Conservation (phyloP, 2,888 invertebrate genomes). For the Phasia obesa region DNA sequence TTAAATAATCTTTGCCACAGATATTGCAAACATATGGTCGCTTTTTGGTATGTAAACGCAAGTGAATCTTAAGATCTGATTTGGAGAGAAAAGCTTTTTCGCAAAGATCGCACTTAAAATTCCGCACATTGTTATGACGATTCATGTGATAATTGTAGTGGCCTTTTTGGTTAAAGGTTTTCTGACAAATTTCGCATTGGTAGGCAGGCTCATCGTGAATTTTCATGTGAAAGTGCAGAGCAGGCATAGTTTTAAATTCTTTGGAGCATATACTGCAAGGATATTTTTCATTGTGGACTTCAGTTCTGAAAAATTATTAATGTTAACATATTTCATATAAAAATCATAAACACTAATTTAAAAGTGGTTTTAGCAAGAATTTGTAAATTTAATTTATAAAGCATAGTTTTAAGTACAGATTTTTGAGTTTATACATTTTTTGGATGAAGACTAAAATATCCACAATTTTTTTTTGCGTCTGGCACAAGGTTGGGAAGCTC, state of each 20-base stretch:
- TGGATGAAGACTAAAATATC: no score
- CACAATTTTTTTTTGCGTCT: no score
- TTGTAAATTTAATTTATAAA: no score
- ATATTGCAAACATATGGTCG: slow-evolving; percentile 76
- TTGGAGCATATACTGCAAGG: slow-evolving; percentile 72
- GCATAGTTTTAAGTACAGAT: no score
- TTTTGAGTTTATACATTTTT: no score
- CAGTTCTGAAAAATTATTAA: slow-evolving; percentile 64
- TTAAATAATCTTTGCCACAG: slow-evolving; percentile 75
- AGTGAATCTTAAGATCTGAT: slow-evolving; percentile 75
- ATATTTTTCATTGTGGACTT: slow-evolving; percentile 68
- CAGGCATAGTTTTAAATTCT: slow-evolving; percentile 71
- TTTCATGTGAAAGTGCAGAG: slow-evolving; percentile 73
- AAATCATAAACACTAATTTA: no score
- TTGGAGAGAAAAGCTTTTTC: slow-evolving; percentile 75
- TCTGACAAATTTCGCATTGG: slow-evolving; percentile 74
- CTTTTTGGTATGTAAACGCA: slow-evolving; percentile 74
- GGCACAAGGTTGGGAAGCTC: no score
- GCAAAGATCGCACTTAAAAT: slow-evolving; percentile 75
- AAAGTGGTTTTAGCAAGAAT: no score
- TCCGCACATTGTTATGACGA: slow-evolving; percentile 75
- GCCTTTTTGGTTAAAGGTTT: slow-evolving; percentile 76
- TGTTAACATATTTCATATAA: background rate
- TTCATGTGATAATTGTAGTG: slow-evolving; percentile 75
- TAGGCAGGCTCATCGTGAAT: slow-evolving; percentile 71